Base-by-base conservation (phyloP, 2,888 invertebrate genomes). In the Taphrorychus bicolor region DNA sequence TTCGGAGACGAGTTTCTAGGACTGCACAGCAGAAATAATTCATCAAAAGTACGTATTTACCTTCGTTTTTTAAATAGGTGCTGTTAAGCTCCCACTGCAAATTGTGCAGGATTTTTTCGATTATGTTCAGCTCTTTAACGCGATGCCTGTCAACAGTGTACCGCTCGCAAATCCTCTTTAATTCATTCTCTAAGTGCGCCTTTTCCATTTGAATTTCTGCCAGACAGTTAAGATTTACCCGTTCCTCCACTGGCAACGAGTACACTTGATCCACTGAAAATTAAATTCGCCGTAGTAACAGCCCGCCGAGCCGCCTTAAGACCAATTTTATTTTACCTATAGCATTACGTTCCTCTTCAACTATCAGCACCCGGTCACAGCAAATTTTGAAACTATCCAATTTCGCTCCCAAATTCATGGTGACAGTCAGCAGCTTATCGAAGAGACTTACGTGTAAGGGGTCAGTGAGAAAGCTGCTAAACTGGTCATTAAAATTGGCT, bases 181-280 rank as follows among this genome's bases (percentile, higher is more conserved):
- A 60, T 63, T 77, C 74, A n/a, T 73, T 74, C 54, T 79, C 76
- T 48, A 80, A 62, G 18, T 76, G 73, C 11, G 66, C 71, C 57
- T 79, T 80, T 69, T 80, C 79, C 69, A 75, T 74, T 60, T 79
- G 75, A 11, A 79, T 71, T 11, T 74, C 73, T 17, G 79, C 72
- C 24, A 80, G 66, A 48, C 75, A 76, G 61, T 77, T 76, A 64
- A 75, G 76, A 65, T 76, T 75, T 42, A 75, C 67, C 11, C 78
- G 71, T 59, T 79, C 73, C 22, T 78, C 76, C 0, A 69, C 69
- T 5, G 80, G 79, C 40, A 79, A 59, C 4, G 77, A 75, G 60
- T 76, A 77, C n/a, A 80, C 78, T 65, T 79, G 78, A 52, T 80
- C 80, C 7, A 77, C n/a, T n/a, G n/a, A n/a, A n/a, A n/a, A n/a